Evolutionary conservation across 2,888 invertebrate genomes (phyloP).

Genomic region (Ochropleura leucogaster): DNA sequence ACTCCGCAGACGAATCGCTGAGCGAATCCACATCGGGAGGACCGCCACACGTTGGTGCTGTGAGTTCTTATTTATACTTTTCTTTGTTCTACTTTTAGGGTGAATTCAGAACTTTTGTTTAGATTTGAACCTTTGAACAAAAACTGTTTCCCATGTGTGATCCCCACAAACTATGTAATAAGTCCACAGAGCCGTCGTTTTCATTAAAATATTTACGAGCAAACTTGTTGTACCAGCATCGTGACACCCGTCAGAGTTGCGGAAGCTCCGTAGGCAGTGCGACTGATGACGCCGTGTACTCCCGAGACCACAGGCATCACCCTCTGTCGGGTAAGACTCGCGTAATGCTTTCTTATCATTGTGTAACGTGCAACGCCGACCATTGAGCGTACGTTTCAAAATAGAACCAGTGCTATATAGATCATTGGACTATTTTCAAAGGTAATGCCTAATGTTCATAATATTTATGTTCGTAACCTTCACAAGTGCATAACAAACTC

Average conservation of each 20-base stretch:
- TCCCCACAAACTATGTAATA: neutral
- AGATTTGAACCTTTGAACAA: neutral
- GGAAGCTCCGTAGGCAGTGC: conserved; percentile 87
- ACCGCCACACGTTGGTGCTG: conserved; percentile 81
- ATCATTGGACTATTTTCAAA: conserved; percentile 15
- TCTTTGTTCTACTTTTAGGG: neutral
- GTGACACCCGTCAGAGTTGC: conserved; percentile 86
- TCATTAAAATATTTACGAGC: neutral
- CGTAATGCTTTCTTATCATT: conserved; percentile 46
- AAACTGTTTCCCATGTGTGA: neutral
- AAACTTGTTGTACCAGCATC: conserved; percentile 67
- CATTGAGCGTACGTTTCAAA: conserved; percentile 43
- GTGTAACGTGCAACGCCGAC: conserved; percentile 39
- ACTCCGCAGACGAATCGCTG: conserved; percentile 89
- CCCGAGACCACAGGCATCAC: conserved; percentile 83
- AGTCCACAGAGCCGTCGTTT: neutral
- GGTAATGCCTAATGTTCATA: conserved; percentile 33
- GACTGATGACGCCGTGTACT: conserved; percentile 85
- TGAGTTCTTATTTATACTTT: conserved; percentile 68
- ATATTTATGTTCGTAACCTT: conserved; percentile 58
- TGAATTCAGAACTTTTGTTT: neutral
- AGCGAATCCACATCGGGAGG: conserved; percentile 91
- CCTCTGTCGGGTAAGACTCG: conserved; percentile 81
- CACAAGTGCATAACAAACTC: conserved; percentile 57
- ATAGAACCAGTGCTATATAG: conserved; percentile 8